phyloP scores from a whole-genome alignment of 2,888 invertebrate genomes.

The Sphaeridia pumilis region DNA sequence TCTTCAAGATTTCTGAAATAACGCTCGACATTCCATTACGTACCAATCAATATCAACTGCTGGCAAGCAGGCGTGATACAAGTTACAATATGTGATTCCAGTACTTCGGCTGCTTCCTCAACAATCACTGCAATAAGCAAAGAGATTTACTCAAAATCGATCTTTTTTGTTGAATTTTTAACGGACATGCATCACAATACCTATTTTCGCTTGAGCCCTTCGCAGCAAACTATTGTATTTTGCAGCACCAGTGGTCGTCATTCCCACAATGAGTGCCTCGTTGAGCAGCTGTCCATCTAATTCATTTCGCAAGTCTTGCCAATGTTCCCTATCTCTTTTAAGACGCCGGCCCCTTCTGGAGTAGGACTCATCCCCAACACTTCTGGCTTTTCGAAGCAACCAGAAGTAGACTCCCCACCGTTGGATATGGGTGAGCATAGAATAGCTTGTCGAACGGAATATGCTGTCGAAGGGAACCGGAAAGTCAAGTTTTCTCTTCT shows the following conservation, averaged over 20 bases:
- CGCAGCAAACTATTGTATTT: constrained; percentile 51
- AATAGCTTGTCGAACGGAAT: too few relatives aligned
- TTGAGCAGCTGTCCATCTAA: constrained; percentile 23
- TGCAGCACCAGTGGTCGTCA: constrained; percentile 68
- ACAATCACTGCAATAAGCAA: constrained; percentile 50
- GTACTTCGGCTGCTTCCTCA: constrained; percentile 80
- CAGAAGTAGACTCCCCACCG: constrained; percentile 29
- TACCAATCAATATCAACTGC: constrained; percentile 72
- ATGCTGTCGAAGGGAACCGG: too few relatives aligned
- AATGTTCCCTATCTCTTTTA: constrained; percentile 40
- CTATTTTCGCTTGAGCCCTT: constrained; percentile 51
- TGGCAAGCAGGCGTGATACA: constrained; percentile 59
- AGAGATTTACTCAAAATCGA: too few relatives aligned
- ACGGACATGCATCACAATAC: too few relatives aligned
- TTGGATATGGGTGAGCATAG: too few relatives aligned
- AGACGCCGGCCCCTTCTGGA: constrained; percentile 45
- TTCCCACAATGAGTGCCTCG: constrained; percentile 45
- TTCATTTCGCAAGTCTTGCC: constrained; percentile 12
- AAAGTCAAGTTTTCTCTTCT: too few relatives aligned
- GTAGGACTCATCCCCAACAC: constrained; percentile 32
- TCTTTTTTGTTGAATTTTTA: too few relatives aligned
- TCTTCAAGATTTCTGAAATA: too few relatives aligned
- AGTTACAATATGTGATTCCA: constrained; percentile 70
- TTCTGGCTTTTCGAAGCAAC: constrained; percentile 27
- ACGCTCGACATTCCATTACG: too few relatives aligned